phyloP scores from a whole-genome alignment of 1,140 invertebrate species.

The Frieseomelitta varia region DNA sequence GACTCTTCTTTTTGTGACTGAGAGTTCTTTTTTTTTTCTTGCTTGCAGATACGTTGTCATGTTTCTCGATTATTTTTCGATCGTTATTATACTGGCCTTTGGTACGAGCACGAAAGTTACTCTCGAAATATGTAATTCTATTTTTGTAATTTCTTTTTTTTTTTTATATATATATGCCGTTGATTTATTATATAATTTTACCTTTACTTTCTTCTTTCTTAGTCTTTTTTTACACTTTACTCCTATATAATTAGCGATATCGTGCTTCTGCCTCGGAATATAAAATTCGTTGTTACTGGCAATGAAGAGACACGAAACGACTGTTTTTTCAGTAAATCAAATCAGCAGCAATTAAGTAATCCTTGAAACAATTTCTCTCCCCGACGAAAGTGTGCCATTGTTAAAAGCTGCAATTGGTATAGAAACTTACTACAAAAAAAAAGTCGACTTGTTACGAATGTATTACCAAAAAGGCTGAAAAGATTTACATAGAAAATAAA shows the following conservation, averaged over 20 bases:
- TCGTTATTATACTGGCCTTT: slow-evolving; percentile 27
- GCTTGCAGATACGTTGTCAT: not conserved
- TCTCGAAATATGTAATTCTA: not conserved
- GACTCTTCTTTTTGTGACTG: not conserved
- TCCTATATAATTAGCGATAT: slow-evolving; percentile 4
- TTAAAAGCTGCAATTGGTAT: slow-evolving; percentile 15
- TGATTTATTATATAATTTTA: not conserved
- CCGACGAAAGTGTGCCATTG: not conserved
- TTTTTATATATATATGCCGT: not conserved
- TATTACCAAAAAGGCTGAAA: not conserved
- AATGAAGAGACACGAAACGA: slow-evolving; percentile 13
- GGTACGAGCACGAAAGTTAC: slow-evolving; percentile 24
- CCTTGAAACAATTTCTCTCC: not conserved
- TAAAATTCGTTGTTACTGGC: slow-evolving; percentile 6
- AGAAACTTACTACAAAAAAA: not conserved
- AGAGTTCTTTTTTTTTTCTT: not conserved
- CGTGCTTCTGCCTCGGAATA: slow-evolving; percentile 25
- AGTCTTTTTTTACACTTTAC: not conserved
- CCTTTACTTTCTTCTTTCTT: not conserved
- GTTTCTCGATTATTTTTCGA: not conserved
- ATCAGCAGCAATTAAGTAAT: not conserved
- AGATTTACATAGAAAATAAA: not conserved
- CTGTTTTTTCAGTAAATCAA: slow-evolving; percentile 29
- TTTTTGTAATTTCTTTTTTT: slow-evolving; percentile 9
- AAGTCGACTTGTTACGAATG: not conserved